Evolutionary conservation across 2,888 invertebrate genomes (phyloP), one percentile per base, ranked within the genome.

Genomic region (Perithous albicinctus): DNA sequence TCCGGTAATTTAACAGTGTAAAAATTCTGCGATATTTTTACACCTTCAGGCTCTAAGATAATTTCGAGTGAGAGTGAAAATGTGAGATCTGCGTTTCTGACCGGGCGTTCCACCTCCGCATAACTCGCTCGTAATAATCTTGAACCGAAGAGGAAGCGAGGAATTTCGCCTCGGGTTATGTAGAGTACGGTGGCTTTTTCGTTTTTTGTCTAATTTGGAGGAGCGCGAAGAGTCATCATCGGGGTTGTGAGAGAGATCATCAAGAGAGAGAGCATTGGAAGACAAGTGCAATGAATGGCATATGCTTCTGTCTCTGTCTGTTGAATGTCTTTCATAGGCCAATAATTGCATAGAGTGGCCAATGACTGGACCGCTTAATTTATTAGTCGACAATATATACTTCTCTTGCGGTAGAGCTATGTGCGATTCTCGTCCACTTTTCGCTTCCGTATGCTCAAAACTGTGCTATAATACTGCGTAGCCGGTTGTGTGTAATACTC

Each of bases 101-200:
- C 78, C 82, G 82, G 82, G 74, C 82, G 59, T 82, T 82, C 74
- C 82, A 78, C 82, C 78, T 82, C 66, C 70, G 78, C 74, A 82
- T 82, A 82, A 82, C 66, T 78, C 67, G 59, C 75, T 70, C 78
- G 75, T 78, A 82, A 82, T 82, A 78, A 70, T 82, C 46, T 48
- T 69, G 67, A 82, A 75, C 41, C 15, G 32, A 15, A 26, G 38
- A 46, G 18, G 63, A 7, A 0, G 8, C 20, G 69, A 54, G 29
- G 29, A 15, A 12, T 41, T 43, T 48, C n/a, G 23, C 8, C 8
- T 69, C 38, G 38, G 23, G 32, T 51, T 67, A 38, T 54, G 41
- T 38, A 69, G n/a, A 67, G 29, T 20, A 26, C 46, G 15, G 2
- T 8, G 1, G n/a, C 32, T 72, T 75, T 67, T 75, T 78, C 70